Base-by-base conservation (phyloP, 2,113 vertebrate species). In the Gymnarchus niloticus region DNA sequence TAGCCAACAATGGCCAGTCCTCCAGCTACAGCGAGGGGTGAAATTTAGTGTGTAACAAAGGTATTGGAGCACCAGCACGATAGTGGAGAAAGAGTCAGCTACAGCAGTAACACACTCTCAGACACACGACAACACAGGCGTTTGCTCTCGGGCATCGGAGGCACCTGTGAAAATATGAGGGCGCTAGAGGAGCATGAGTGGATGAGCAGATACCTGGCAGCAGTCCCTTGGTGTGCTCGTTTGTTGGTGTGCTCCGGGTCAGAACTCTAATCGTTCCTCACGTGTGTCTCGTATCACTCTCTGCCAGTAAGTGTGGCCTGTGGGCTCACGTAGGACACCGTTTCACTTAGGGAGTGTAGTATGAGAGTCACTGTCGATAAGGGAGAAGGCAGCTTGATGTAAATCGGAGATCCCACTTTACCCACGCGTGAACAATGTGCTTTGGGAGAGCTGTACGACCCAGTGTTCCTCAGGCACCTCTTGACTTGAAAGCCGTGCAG, bases 321-420 rank as follows among this genome's bases (percentile, higher is more conserved):
- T 41, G 65, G 65, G 65, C 28, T 21, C 23, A 37, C 44, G 10
- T n/a, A 12, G 44, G 44, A 46, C 76, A 0, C 33, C 44, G 44
- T 78, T 6, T 44, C 8, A 41, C 76, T 48, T 48, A 78, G 23
- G 9, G 19, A 78, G 41, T 37, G 8, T 2, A 19, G 23, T 46
- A 48, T 46, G 44, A 9, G 44, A 78, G 44, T 10, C 44, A 7
- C 19, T 78, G 23, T 78, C 46, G 37, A 78, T n/a, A 48, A 48
- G 21, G 46, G 76, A 78, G 76, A 37, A 78, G 21, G 46, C 37
- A 19, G 10, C 76, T 48, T 46, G 46, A 78, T 48, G 76, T 48
- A 78, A 78, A 78, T 78, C 19, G n/a, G 76, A n/a, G n/a, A n/a
- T n/a, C n/a, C n/a, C n/a, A 46, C 41, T 78, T 48, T 21, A 78